A percentile compares a stretch with the other conserved stretches of the same genome.
These are phyloP conservation scores for Oconnorella tubifera DNA, from an alignment of 2,888 invertebrate genomes.

Conservation along the genomic window DNA sequence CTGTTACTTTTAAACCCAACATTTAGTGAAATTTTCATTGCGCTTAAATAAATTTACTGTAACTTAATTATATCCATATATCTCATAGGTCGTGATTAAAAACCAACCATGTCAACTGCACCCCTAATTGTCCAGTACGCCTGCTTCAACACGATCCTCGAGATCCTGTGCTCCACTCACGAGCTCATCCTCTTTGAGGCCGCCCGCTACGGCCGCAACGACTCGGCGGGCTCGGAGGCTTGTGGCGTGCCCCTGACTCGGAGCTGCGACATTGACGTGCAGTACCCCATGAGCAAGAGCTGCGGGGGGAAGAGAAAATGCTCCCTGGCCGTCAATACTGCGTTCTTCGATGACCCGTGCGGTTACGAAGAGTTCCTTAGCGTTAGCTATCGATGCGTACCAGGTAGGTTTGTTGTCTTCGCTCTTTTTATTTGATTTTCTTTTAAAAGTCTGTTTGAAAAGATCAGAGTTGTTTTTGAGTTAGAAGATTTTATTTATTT, in stretches of 20 bases:
- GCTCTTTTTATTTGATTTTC: neutral
- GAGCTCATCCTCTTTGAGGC: constrained; percentile 30
- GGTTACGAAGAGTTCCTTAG: constrained; percentile 36
- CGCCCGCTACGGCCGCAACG: constrained; percentile 32
- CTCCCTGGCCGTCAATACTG: constrained; percentile 30
- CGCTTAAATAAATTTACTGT: neutral
- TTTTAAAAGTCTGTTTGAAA: neutral
- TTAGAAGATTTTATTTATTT: too few species aligned
- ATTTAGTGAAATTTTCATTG: too few species aligned
- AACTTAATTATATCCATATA: too few species aligned
- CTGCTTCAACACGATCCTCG: constrained; percentile 31
- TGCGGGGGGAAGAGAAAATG: constrained; percentile 32
- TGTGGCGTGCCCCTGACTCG: constrained; percentile 30
- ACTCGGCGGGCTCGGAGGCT: constrained; percentile 28
- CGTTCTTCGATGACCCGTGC: constrained; percentile 34
- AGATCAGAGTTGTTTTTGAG: neutral
- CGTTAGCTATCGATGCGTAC: constrained; percentile 32
- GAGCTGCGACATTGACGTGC: constrained; percentile 35
- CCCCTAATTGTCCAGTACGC: constrained; percentile 17
- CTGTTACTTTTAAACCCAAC: too few species aligned
- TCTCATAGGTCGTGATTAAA: too few species aligned
- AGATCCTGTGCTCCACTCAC: constrained; percentile 20
- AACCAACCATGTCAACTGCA: too few species aligned
- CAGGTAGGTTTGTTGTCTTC: constrained; percentile 30
- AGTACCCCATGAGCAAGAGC: constrained; percentile 29